Evolutionary conservation across 2,888 invertebrate genomes (phyloP).

Genomic region (Nymphalis c-album): DNA sequence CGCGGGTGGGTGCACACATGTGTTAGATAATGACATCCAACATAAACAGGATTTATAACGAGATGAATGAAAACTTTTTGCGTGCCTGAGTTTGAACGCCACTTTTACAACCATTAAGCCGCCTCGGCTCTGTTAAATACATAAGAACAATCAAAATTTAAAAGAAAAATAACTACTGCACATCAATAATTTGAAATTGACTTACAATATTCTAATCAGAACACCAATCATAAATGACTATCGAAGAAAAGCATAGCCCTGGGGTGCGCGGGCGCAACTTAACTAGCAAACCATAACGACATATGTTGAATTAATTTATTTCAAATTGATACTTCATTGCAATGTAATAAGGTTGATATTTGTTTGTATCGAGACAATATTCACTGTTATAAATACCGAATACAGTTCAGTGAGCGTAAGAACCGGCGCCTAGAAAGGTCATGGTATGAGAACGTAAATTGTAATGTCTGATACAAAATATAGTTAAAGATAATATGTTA

Average conservation of each 20-base stretch:
- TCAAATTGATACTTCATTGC: conserved; percentile 13
- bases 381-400: conserved; percentile 19
- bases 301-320: background rate
- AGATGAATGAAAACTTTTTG: too few species aligned
- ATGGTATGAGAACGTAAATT: conserved; percentile 33
- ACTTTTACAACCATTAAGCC: too few species aligned
- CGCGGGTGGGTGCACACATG: too few species aligned
- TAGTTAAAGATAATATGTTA: conserved; percentile 4
- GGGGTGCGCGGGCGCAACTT: conserved; percentile 35
- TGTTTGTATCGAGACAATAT: background rate
- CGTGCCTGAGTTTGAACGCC: too few species aligned
- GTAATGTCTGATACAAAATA: background rate
- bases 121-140: background rate
- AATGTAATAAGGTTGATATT: background rate
- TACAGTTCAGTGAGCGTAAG: conserved; percentile 34
- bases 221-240: conserved; percentile 33
- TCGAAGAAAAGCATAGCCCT: conserved; percentile 38
- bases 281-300: conserved; percentile 5
- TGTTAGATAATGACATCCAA: too few species aligned
- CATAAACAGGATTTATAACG: too few species aligned
- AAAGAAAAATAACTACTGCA: background rate
- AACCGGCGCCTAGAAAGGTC: conserved; percentile 42
- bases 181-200: conserved; percentile 29
- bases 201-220: conserved; percentile 35
- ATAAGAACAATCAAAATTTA: background rate